Conservation (phyloP, 2,113 vertebrate species). For the Elachura formosa region DNA sequence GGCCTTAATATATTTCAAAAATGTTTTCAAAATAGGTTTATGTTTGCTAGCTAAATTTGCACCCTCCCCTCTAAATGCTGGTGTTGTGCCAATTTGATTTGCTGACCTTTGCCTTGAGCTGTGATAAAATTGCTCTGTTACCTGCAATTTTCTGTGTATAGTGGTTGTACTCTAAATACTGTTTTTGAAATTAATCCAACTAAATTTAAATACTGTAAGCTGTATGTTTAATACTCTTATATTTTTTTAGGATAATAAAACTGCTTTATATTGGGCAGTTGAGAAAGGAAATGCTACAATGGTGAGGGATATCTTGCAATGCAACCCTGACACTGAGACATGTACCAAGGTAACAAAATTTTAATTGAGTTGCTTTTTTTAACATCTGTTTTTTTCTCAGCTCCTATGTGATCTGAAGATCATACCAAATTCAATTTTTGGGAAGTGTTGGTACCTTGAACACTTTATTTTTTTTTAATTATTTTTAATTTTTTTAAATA, state of each 20-base stretch:
- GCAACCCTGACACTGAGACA: conserved; percentile 95
- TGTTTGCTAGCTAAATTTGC: background rate
- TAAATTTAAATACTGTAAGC: background rate
- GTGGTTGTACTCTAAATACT: background rate
- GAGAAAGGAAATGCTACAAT: conserved; percentile 95
- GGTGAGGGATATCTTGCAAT: conserved; percentile 96
- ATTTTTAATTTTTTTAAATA: background rate
- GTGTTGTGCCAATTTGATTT: background rate
- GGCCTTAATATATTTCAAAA: background rate
- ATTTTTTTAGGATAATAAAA: conserved; percentile 87
- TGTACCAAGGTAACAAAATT: conserved; percentile 85
- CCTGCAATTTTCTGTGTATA: background rate
- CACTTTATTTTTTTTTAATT: background rate
- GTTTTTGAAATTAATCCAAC: background rate
- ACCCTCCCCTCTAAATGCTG: background rate
- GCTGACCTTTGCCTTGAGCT: background rate
- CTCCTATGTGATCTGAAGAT: fast-evolving
- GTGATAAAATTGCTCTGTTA: background rate
- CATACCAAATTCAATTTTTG: background rate
- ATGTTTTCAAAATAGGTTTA: background rate
- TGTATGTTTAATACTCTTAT: background rate
- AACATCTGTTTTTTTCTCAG: background rate
- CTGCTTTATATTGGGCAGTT: conserved; percentile 95
- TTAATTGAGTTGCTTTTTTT: background rate
- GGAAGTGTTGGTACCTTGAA: background rate